These are phyloP conservation scores for Helobdella robusta DNA, from an alignment of 2,888 invertebrate genomes.

Conservation along the genomic window DNA sequence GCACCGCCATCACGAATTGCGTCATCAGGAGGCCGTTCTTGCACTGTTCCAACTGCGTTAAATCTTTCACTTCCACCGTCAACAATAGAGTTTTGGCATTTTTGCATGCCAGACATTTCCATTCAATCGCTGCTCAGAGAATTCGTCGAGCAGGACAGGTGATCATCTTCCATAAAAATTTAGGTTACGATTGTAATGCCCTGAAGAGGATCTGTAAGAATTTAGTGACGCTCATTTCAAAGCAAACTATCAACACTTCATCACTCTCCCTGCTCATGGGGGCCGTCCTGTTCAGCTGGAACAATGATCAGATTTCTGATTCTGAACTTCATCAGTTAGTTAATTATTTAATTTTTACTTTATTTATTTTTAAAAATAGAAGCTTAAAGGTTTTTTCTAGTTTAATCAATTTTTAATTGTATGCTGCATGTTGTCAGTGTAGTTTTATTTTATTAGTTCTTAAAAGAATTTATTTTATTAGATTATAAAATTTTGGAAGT, in stretches of 20 bases:
- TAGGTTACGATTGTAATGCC: slow-evolving; percentile 39
- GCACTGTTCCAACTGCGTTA: too few relatives aligned
- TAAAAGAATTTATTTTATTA: not conserved
- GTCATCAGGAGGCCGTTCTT: too few relatives aligned
- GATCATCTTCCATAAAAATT: slow-evolving; percentile 37
- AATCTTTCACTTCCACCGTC: not conserved
- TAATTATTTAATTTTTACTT: not conserved
- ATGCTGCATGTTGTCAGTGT: not conserved
- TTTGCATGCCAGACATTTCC: slow-evolving; percentile 40
- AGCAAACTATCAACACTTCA: too few relatives aligned
- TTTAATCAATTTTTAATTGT: not conserved
- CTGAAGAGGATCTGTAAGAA: too few relatives aligned
- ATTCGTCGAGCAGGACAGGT: slow-evolving; percentile 39
- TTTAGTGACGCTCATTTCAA: too few relatives aligned
- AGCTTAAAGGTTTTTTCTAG: not conserved
- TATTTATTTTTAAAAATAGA: not conserved
- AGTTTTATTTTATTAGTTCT: not conserved
- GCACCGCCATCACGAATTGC: too few relatives aligned
- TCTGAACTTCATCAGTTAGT: slow-evolving; percentile 39
- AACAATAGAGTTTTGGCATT: slow-evolving; percentile 19
- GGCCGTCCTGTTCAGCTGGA: slow-evolving; percentile 40
- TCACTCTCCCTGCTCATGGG: slow-evolving; percentile 1
- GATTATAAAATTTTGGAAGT: too few relatives aligned
- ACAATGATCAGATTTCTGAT: slow-evolving; percentile 40
- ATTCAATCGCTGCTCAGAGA: slow-evolving; percentile 40